phyloP scores from a whole-genome alignment of 2,888 invertebrate species.

The Drosophila algonquin region DNA sequence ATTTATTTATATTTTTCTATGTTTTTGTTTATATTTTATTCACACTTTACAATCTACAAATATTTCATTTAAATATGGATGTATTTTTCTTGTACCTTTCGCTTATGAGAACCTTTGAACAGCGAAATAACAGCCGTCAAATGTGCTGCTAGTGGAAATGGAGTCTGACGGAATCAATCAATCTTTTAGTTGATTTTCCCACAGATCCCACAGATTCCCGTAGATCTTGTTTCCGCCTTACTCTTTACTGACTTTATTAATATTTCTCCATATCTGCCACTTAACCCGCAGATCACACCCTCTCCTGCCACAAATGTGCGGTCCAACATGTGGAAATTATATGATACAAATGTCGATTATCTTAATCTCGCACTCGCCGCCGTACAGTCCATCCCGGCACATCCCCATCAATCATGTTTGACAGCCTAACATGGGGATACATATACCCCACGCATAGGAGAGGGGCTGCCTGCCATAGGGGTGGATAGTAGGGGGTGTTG shows the following conservation, averaged over 20 bases:
- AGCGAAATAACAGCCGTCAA: too few species aligned
- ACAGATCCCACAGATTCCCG: background rate
- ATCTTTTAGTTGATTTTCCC: background rate
- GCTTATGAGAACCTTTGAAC: too few species aligned
- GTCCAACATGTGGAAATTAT: conserved; percentile 34
- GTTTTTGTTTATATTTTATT: too few species aligned
- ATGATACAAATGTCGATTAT: conserved; percentile 79
- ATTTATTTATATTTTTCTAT: too few species aligned
- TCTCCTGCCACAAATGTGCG: background rate
- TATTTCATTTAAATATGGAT: too few species aligned
- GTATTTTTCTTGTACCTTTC: too few species aligned
- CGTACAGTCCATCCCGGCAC: background rate
- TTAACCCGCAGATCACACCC: conserved; percentile 39
- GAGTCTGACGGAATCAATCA: background rate
- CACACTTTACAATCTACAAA: too few species aligned
- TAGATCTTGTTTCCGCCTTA: conserved; percentile 8
- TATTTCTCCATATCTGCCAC: conserved; percentile 41
- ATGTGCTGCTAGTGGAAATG: too few species aligned
- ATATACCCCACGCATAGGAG: conserved; percentile 8
- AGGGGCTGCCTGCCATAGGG: conserved; percentile 18
- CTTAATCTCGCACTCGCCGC: conserved; percentile 68
- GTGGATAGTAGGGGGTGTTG: conserved; percentile 19
- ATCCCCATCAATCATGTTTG: conserved; percentile 70
- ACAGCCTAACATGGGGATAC: conserved; percentile 45
- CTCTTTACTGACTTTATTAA: conserved; percentile 29